phyloP scores from a whole-genome alignment of 2,888 invertebrate species.

The Agrilus biguttatus region DNA sequence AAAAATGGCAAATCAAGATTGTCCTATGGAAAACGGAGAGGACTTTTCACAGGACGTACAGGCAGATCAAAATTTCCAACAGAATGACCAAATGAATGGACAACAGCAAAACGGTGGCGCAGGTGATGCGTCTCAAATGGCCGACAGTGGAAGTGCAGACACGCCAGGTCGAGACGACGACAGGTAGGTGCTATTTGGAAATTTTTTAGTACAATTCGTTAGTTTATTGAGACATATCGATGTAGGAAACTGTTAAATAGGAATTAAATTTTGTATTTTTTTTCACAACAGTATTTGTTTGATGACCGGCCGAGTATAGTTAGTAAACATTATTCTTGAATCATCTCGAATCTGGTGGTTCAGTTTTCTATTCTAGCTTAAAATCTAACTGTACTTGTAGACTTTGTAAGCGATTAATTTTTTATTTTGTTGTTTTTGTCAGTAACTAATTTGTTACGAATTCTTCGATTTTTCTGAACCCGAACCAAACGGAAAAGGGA shows the following conservation, averaged over 20 bases:
- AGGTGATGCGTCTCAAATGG: constrained; percentile 41
- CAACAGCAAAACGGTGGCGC: constrained; percentile 44
- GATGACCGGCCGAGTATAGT: no score
- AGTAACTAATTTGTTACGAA: no score
- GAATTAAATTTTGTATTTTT: constrained; percentile 1
- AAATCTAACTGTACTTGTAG: no score
- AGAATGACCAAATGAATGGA: constrained; percentile 26
- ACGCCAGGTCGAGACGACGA: constrained; percentile 68
- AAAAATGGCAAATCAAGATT: constrained; percentile 45
- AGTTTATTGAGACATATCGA: neutral
- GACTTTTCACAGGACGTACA: constrained; percentile 66
- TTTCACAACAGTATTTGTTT: neutral
- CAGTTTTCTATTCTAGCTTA: no score
- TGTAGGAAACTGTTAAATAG: neutral
- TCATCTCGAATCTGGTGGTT: no score
- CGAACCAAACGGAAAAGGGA: no score
- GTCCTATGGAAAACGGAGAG: constrained; percentile 62
- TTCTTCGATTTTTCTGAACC: no score
- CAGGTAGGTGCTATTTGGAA: constrained; percentile 40
- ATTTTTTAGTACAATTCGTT: neutral
- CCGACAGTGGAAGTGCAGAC: constrained; percentile 59
- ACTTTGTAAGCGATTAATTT: no score
- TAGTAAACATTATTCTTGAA: no score
- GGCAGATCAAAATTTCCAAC: constrained; percentile 45
- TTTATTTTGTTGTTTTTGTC: no score